A percentile compares a stretch with the other conserved stretches of the same genome.
Evolutionary conservation across 2,113 vertebrate species (phyloP).

Genomic region (Esox niger): DNA sequence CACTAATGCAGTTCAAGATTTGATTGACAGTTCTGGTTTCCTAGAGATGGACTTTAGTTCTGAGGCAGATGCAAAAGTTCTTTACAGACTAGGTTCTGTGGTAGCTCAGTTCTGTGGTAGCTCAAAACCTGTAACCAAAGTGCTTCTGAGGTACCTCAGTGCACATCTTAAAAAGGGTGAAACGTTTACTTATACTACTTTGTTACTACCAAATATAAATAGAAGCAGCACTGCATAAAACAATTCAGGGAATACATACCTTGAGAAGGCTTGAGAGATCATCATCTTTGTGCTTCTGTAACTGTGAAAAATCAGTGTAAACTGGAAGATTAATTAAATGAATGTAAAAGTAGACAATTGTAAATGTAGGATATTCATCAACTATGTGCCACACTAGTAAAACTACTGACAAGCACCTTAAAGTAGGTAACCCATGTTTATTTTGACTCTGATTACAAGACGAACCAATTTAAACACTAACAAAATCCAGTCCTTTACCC

Average conservation of each 20-base stretch:
- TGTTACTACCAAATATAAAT: neutral
- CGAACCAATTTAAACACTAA: neutral
- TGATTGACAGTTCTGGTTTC: too few relatives aligned
- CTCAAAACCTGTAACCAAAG: too few relatives aligned
- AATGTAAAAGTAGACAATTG: neutral
- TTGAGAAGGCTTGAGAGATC: slow-evolving; percentile 95
- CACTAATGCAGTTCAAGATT: too few relatives aligned
- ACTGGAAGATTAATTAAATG: neutral
- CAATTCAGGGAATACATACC: slow-evolving; percentile 68
- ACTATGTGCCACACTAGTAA: neutral
- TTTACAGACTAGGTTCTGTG: too few relatives aligned
- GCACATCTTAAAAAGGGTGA: too few relatives aligned
- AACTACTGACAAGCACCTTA: neutral
- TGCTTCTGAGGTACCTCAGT: too few relatives aligned
- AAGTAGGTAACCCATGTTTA: neutral
- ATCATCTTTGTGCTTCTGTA: slow-evolving; percentile 97
- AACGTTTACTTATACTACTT: too few relatives aligned
- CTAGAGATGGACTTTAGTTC: too few relatives aligned
- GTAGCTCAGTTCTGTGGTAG: too few relatives aligned
- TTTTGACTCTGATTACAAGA: neutral
- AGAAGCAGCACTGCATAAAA: neutral
- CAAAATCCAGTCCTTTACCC: slow-evolving; percentile 70
- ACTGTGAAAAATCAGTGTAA: slow-evolving; percentile 62
- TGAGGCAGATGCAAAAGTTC: too few relatives aligned
- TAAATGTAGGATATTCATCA: neutral